Evolutionary conservation across 1,140 invertebrate species (phyloP), one percentile per base, ranked within the genome.

Genomic region (Calephelis nemesis): DNA sequence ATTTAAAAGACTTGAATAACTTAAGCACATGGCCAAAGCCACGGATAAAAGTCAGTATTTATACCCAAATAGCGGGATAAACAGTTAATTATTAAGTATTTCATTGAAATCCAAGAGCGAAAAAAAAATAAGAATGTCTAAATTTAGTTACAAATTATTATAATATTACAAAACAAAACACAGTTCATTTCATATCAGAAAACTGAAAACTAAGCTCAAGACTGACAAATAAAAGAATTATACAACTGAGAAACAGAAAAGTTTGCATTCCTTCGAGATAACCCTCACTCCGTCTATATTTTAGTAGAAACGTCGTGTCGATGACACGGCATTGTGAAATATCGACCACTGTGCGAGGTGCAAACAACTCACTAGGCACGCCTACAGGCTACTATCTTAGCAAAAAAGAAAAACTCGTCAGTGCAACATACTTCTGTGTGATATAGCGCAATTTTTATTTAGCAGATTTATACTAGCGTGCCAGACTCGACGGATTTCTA

Each of bases 361-460:
- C 86, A 87, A 90, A 90, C 88, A 90, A 83, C 83, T 88, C 78
- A 83, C 83, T 87, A 88, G 87, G 82, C 82, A 85, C 87, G 87
- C 87, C 87, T 90, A 90, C 85, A 78, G 81, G 75, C 78, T 75
- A 84, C 81, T 82, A 82, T 83, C 84, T 83, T 71, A 72, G 69
- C 77, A 87, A 88, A 90, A 90, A 88, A 86, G 79, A 81, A 82
- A 76, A 80, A 72, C 69, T 69, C 70, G 74, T 77, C 75, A 69
- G 69, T 49, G 63, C 70, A 73, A 76, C 81, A 85, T 80, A 81
- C 81, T 75, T 73, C 70, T 74, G 83, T 65, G 78, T 80, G 83
- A 88, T 88, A 86, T 87, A 87, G 81, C 82, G 85, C 81, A 87
- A 87, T 88, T 91, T 91, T 91, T 91, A 91, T 91, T 85, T 87